Evolutionary conservation across 2,888 invertebrate genomes (phyloP).

Genomic region (Drepanosiphum platanoidis): DNA sequence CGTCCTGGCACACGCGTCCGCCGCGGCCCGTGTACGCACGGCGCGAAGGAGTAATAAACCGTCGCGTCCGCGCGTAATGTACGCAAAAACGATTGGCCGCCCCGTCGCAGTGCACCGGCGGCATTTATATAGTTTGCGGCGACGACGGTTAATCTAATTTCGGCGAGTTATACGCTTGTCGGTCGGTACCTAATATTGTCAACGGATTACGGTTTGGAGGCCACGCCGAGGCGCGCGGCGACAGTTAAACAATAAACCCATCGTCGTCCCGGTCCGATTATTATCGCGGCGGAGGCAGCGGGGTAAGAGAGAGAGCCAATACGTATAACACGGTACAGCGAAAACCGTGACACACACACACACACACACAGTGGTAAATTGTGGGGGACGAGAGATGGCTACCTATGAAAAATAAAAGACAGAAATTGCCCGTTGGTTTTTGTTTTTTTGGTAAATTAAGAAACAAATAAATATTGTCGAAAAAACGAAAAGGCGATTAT

Average conservation of each 20-base stretch:
- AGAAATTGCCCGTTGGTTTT: no score
- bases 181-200: slow-evolving; percentile 17
- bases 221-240: neutral
- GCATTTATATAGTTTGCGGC: neutral
- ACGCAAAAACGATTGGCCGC: neutral
- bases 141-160: slow-evolving; percentile 21
- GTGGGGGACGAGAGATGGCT: no score
- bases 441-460: no score
- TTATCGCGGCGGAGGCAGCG: neutral
- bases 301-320: neutral
- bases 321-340: neutral
- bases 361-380: no score
- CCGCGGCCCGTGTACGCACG: no score
- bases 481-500: no score
- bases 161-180: neutral
- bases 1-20: neutral
- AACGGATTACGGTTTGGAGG: slow-evolving; percentile 30
- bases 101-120: no score
- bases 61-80: neutral
- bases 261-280: neutral
- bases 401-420: no score
- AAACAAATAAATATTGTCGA: no score
- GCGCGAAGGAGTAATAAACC: neutral
- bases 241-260: neutral
- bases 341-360: neutral